Evolutionary conservation across 92 coral and sea anemone species (phyloP).

Genomic region (Zoanthus gigantus): DNA sequence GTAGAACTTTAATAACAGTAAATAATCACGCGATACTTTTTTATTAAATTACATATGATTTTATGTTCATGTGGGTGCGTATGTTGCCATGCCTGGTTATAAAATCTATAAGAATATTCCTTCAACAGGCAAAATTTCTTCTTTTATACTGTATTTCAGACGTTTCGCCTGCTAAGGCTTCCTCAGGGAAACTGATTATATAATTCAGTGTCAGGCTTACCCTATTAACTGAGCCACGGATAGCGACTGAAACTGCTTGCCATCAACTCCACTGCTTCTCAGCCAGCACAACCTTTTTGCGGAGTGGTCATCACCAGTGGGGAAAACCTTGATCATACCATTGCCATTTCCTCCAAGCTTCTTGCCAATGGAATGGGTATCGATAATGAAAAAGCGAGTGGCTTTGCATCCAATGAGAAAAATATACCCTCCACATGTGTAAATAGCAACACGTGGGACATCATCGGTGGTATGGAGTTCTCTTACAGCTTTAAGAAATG

Average conservation of each 20-base stretch:
- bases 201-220: background rate
- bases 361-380: slow-evolving; percentile 50
- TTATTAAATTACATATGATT: slow-evolving; percentile 1
- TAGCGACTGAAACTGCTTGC: background rate
- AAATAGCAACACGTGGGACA: slow-evolving; percentile 20
- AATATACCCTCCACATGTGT: slow-evolving; percentile 53
- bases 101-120: background rate
- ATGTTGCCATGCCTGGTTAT: background rate
- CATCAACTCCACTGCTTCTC: slow-evolving; percentile 19
- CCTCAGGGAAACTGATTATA: background rate
- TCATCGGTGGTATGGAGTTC: background rate
- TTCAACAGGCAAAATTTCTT: background rate
- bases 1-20: background rate
- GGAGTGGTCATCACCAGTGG: slow-evolving; percentile 12
- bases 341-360: slow-evolving; percentile 57
- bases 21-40: slow-evolving; percentile 2
- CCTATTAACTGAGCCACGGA: slow-evolving; percentile 2
- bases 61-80: slow-evolving; percentile 1
- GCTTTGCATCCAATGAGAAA: slow-evolving; percentile 44
- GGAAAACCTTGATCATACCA: slow-evolving; percentile 53
- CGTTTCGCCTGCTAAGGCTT: background rate
- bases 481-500: slow-evolving; percentile 6
- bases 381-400: slow-evolving; percentile 28
- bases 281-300: background rate
- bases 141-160: background rate